Conservation (phyloP, 2,888 invertebrate genomes). For the Dioctria linearis region DNA sequence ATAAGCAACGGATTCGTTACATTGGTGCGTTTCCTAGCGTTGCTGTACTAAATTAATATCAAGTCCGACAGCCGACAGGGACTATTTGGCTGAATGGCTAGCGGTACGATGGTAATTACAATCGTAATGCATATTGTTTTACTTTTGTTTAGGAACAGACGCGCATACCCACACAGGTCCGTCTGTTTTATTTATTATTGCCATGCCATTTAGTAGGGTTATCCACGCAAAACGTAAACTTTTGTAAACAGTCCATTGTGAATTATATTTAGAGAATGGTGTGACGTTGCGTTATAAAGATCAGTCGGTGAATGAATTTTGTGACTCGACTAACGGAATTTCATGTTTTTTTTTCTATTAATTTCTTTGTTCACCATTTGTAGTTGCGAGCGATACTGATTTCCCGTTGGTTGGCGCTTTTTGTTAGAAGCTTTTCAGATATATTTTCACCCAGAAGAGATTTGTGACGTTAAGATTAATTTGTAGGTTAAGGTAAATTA, state of each 20-base stretch:
- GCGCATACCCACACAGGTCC: no score
- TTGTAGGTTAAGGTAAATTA: constrained; percentile 11
- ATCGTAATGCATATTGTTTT: no score
- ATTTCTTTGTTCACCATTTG: constrained; percentile 14
- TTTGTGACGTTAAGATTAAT: background rate
- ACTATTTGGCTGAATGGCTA: no score
- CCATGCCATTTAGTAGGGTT: background rate
- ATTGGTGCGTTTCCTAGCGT: no score
- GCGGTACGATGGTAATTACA: no score
- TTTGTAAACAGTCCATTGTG: constrained; percentile 19
- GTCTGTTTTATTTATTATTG: no score
- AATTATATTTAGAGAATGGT: constrained; percentile 11
- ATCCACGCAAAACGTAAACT: background rate
- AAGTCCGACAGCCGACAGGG: no score
- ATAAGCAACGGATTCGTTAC: background rate
- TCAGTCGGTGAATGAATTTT: constrained; percentile 39
- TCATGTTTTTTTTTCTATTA: constrained; percentile 21
- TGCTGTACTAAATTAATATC: no score
- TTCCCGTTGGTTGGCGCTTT: background rate
- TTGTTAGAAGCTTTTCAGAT: background rate
- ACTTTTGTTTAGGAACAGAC: no score
- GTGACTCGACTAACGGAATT: constrained; percentile 36
- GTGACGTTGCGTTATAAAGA: constrained; percentile 10
- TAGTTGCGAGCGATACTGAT: background rate
- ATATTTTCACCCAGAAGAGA: background rate